Evolutionary conservation across 2,113 vertebrate genomes (phyloP), one percentile per base, ranked within the genome.

Genomic region (Sciurus niger): DNA sequence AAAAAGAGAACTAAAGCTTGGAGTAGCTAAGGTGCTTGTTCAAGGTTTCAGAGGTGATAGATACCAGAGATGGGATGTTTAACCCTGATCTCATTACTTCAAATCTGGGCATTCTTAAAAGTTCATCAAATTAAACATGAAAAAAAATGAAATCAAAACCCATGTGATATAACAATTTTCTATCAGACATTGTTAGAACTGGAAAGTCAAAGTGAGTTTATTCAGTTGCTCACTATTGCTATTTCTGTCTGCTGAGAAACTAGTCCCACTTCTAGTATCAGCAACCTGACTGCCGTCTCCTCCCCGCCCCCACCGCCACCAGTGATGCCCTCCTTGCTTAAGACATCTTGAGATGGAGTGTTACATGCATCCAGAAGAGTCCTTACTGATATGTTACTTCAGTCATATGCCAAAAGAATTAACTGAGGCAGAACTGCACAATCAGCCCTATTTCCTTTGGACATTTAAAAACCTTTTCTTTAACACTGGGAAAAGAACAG

Each of bases 61-160:
- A 53, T 32, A 84, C 18, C 48, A 76, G 43, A 96, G 73, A 85
- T 20, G 58, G 6, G 22, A 46, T 65, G 93, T 89, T 82, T 51
- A 78, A 76, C 60, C 1, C 51, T 93, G 48, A 87, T n/a, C 79
- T 83, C 43, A 48, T 85, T 65, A 70, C 58, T 89, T 84, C 84
- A 87, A 87, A 83, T 89, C 63, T 74, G 53, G 24, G 51, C n/a
- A 86, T 93, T 80, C 80, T 55, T 68, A 70, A 92, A 89, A 87
- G 60, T 80, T 46, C 55, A 84, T 88, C 77, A 89, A 90, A 84
- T 89, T 88, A 84, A 85, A 30, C 32, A 67, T 65, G 63, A 78
- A 95, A 72, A 72, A 40, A 83, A 94, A 32, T 70, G 55, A 94
- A 93, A 78, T 70, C 70, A 65, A 84, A 67, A 96, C 12, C 40